Percentiles rank a stretch among this genome's conserved stretches.
These are phyloP conservation scores for Eristalinus sepulchralis DNA, from an alignment of 2,888 invertebrate species.

Conservation along the genomic window DNA sequence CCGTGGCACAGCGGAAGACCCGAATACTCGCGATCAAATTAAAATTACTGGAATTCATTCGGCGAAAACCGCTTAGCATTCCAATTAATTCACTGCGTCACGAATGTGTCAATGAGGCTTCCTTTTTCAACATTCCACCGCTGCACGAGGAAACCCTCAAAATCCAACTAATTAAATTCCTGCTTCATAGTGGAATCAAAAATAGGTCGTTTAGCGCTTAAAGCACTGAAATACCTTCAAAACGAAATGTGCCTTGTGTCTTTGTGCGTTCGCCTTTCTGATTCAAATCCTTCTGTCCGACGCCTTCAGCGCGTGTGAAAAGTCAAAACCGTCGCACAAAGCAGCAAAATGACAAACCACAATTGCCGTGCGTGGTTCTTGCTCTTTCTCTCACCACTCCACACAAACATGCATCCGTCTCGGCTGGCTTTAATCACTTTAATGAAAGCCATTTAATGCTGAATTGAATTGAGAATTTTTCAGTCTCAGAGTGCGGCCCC, in stretches of 20 bases:
- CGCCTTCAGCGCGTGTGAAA: constrained; percentile 21
- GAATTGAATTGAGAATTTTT: constrained; percentile 15
- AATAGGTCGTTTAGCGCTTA: not conserved
- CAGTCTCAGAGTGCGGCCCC: constrained; percentile 12
- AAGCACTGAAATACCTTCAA: not conserved
- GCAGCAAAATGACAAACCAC: constrained; percentile 20
- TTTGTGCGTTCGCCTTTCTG: not conserved
- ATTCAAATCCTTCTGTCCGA: not conserved
- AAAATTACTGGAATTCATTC: not conserved
- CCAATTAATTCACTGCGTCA: constrained; percentile 6
- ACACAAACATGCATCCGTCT: not conserved
- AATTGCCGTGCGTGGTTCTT: constrained; percentile 15
- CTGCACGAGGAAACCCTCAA: not conserved
- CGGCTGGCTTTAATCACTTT: not conserved
- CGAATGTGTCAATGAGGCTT: constrained; percentile 4
- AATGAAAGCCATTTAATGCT: not conserved
- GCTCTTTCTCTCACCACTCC: not conserved
- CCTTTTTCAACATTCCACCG: not conserved
- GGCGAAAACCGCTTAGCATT: constrained; percentile 13
- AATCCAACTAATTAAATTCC: not conserved
- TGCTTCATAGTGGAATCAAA: not conserved
- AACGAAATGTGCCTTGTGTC: not conserved
- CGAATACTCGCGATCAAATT: not conserved
- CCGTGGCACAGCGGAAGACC: not conserved
- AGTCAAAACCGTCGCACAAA: constrained; percentile 27